A percentile compares a stretch with the other conserved stretches of the same genome.
Evolutionary conservation across 2,113 vertebrate genomes (phyloP).

Genomic region (Oreochromis spilurus): DNA sequence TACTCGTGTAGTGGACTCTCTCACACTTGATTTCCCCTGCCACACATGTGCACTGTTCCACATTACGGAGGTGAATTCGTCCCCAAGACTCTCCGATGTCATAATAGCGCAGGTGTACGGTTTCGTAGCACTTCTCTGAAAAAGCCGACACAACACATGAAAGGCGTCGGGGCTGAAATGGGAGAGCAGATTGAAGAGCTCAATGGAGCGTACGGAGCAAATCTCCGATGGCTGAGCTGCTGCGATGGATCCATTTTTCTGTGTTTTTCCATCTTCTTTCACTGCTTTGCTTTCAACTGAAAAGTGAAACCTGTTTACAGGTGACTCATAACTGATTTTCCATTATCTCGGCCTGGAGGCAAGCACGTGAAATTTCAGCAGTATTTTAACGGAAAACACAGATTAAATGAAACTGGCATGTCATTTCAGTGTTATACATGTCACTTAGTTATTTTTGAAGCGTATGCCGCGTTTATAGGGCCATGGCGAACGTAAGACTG

Average conservation of each 20-base stretch:
- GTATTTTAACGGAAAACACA: background rate
- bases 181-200: slow-evolving; percentile 25
- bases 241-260: background rate
- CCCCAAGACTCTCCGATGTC: slow-evolving; percentile 80
- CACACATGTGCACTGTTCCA: slow-evolving; percentile 80
- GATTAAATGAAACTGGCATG: background rate
- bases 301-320: background rate
- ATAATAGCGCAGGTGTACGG: slow-evolving; percentile 77
- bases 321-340: background rate
- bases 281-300: background rate
- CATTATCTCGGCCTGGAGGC: background rate
- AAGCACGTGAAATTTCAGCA: background rate
- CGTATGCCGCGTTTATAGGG: fast-evolving
- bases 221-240: background rate
- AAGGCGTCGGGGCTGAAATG: slow-evolving; percentile 14
- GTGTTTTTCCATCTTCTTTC: background rate
- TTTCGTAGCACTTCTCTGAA: slow-evolving; percentile 87
- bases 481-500: background rate
- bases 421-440: background rate
- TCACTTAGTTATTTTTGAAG: background rate
- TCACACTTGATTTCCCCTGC: slow-evolving; percentile 60
- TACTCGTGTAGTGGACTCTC: slow-evolving; percentile 75
- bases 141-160: slow-evolving; percentile 1
- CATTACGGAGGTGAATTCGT: slow-evolving; percentile 74
- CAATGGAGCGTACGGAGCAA: background rate